phyloP scores from a whole-genome alignment of 2,888 invertebrate genomes.

The Nipponacmea schrenckii region DNA sequence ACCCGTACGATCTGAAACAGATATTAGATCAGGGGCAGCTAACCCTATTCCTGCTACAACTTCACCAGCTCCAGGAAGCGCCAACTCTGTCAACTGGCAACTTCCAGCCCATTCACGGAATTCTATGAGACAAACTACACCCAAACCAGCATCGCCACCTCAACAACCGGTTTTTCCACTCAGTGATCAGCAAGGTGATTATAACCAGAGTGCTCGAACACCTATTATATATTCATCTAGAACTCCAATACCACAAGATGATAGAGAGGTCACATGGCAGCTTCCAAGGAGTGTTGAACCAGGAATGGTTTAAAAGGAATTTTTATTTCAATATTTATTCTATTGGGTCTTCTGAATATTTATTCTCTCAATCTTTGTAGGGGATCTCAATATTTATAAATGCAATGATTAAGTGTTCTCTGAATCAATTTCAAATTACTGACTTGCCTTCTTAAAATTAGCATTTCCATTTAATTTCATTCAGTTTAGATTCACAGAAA shows the following conservation, averaged over 20 bases:
- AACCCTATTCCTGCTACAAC: conserved; percentile 39
- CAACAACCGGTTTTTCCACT: conserved; percentile 38
- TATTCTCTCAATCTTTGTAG: background rate
- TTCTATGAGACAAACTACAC: conserved; percentile 25
- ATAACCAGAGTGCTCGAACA: conserved; percentile 22
- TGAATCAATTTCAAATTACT: too few relatives aligned
- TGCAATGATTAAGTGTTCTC: too few relatives aligned
- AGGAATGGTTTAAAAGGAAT: background rate
- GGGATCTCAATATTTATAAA: too few relatives aligned
- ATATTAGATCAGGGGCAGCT: conserved; percentile 40
- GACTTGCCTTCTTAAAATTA: too few relatives aligned
- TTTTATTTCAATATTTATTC: background rate
- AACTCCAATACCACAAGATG: background rate
- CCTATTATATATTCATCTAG: conserved; percentile 22
- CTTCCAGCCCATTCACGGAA: conserved; percentile 1
- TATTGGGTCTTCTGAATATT: background rate
- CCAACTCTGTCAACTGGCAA: conserved; percentile 14
- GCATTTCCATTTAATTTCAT: too few relatives aligned
- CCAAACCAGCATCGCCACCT: conserved; percentile 32
- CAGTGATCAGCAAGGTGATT: conserved; percentile 26
- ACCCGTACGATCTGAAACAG: conserved; percentile 24
- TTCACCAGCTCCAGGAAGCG: background rate
- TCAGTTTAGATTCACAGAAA: too few relatives aligned
- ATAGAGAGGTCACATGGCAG: conserved; percentile 1
- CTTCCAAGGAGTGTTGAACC: background rate